A percentile compares a stretch with the other conserved stretches of the same genome.
Evolutionary conservation across 1,140 invertebrate genomes (phyloP).

Genomic region (Zaprionus kolodkinae): DNA sequence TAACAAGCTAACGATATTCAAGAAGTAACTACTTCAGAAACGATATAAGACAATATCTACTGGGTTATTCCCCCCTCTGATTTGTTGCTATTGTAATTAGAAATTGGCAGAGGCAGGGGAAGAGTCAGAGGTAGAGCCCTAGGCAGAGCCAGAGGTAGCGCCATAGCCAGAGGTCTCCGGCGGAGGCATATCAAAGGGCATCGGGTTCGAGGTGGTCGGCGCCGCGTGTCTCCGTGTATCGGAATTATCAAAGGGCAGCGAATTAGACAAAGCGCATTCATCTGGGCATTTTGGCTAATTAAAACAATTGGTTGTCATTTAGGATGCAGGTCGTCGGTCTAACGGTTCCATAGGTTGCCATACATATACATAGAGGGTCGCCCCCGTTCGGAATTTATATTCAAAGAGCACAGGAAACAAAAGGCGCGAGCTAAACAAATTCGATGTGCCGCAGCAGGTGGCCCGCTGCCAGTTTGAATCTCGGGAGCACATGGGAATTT

Average conservation of each 20-base stretch:
- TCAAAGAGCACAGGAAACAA: slow-evolving; percentile 26
- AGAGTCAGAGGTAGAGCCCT: no score
- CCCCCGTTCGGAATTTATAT: slow-evolving; percentile 13
- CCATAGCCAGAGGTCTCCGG: neutral
- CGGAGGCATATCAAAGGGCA: neutral
- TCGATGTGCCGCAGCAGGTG: slow-evolving; percentile 65
- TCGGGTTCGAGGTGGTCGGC: slow-evolving; percentile 6
- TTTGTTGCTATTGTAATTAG: neutral
- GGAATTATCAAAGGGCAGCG: slow-evolving; percentile 14
- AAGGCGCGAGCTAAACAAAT: slow-evolving; percentile 75
- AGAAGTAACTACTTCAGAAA: no score
- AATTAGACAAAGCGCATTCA: slow-evolving; percentile 7
- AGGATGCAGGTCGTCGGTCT: neutral
- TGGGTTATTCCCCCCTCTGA: neutral
- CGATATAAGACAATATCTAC: no score
- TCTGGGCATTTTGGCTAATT: slow-evolving; percentile 63
- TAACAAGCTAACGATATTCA: no score
- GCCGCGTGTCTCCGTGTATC: neutral
- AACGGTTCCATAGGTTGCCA: neutral
- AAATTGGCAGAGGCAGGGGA: neutral
- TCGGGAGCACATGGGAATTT: neutral
- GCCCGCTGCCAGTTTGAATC: neutral
- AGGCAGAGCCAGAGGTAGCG: neutral
- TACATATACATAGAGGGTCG: no score
- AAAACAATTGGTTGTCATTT: slow-evolving; percentile 61